These are phyloP conservation scores for Reinhardtius hippoglossoides DNA, from an alignment of 2,113 vertebrate species.

Conservation along the genomic window DNA sequence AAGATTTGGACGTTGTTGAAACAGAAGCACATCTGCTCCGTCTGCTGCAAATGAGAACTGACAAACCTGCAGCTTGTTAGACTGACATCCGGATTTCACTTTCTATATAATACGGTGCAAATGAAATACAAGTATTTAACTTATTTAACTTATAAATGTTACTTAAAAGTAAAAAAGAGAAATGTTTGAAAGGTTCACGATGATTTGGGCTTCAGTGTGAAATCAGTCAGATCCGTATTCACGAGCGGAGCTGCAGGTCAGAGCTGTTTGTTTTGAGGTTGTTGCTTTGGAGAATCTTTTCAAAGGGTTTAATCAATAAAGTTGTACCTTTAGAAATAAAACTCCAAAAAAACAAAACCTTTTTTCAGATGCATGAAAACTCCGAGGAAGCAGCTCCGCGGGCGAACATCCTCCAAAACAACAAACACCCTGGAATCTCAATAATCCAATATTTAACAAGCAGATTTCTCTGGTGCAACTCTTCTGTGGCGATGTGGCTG, in stretches of 20 bases:
- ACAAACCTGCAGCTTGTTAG: background rate
- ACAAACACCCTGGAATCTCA: background rate
- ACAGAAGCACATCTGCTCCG: background rate
- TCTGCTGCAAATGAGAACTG: background rate
- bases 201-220: background rate
- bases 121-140: too few relatives aligned
- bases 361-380: background rate
- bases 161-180: too few relatives aligned
- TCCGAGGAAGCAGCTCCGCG: too few relatives aligned
- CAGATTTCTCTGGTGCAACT: background rate
- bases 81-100: too few relatives aligned
- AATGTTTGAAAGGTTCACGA: background rate
- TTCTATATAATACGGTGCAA: too few relatives aligned
- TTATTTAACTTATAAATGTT: too few relatives aligned
- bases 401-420: background rate
- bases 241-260: conserved; percentile 6
- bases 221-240: background rate
- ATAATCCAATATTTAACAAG: background rate
- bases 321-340: background rate
- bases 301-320: conserved; percentile 34
- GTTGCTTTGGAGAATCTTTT: conserved; percentile 14
- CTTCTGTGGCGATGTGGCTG: background rate
- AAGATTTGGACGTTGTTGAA: background rate
- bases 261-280: conserved; percentile 3
- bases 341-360: too few relatives aligned